Evolutionary conservation across 2,797 vertebrate genomes (phyloP).

Genomic region (Pampus argenteus): DNA sequence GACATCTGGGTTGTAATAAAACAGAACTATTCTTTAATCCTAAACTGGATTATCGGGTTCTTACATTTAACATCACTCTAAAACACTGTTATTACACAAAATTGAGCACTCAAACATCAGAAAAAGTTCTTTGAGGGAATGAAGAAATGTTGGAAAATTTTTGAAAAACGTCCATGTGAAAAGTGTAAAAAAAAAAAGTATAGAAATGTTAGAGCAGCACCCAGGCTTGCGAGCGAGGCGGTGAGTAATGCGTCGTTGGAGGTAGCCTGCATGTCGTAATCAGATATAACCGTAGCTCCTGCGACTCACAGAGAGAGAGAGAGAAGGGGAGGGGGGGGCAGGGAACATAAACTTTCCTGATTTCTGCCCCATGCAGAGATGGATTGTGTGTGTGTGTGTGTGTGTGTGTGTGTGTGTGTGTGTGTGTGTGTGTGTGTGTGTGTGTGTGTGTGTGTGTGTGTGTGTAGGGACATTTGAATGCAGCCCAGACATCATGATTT

Average conservation of each 20-base stretch:
- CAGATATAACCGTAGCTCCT: slow-evolving; percentile 80
- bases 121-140: slow-evolving; percentile 19
- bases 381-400: slow-evolving; percentile 26
- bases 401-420: slow-evolving; percentile 23
- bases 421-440: slow-evolving; percentile 29
- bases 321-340: slow-evolving; percentile 32
- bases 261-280: slow-evolving; percentile 81
- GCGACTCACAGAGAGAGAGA: slow-evolving; percentile 56
- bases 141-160: slow-evolving; percentile 5
- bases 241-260: slow-evolving; percentile 87
- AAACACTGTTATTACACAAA: slow-evolving; percentile 2
- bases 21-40: not conserved
- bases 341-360: slow-evolving; percentile 56
- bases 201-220: slow-evolving; percentile 43
- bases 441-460: slow-evolving; percentile 29
- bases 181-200: too few species aligned
- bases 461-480: slow-evolving; percentile 15
- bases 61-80: slow-evolving; percentile 1
- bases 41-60: not conserved
- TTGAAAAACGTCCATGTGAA: slow-evolving; percentile 47
- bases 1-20: not conserved
- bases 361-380: slow-evolving; percentile 72
- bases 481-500: slow-evolving; percentile 29
- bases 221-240: slow-evolving; percentile 68
- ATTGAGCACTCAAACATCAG: slow-evolving; percentile 2